Conservation (phyloP, 2,797 vertebrate species). For the Notoglanidium macrostoma region DNA sequence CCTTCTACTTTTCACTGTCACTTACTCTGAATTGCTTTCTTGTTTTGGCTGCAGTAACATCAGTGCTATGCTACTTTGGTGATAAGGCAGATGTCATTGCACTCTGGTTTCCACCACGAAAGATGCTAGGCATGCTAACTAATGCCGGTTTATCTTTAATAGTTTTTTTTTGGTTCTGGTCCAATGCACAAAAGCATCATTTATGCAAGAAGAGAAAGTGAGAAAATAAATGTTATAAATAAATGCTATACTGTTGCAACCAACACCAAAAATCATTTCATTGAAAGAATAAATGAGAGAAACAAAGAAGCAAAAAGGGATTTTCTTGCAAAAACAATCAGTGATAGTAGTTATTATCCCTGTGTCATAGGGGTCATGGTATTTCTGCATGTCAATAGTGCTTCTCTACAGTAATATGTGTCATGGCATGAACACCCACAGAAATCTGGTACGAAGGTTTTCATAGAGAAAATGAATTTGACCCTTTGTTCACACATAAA, state of each 20-base stretch:
- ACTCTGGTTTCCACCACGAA: neutral
- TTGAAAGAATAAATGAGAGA: neutral
- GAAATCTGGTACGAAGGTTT: conserved; percentile 45
- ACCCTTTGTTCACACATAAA: conserved; percentile 24
- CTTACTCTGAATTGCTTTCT: conserved; percentile 9
- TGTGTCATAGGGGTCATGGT: conserved; percentile 23
- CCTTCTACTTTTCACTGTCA: conserved; percentile 44
- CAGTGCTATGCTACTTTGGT: conserved; percentile 15
- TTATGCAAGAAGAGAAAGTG: neutral
- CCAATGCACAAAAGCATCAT: neutral
- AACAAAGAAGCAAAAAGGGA: neutral
- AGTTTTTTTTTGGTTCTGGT: conserved; percentile 12
- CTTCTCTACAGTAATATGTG: conserved; percentile 12
- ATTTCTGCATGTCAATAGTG: conserved; percentile 27
- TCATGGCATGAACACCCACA: conserved; percentile 51
- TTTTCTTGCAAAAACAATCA: neutral
- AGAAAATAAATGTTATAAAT: neutral
- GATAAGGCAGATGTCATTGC: neutral
- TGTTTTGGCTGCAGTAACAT: conserved; percentile 36
- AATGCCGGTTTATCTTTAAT: conserved; percentile 16
- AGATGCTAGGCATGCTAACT: neutral
- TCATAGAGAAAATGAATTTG: conserved; percentile 48
- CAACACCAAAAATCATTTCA: neutral
- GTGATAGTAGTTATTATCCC: neutral
- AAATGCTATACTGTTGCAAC: neutral